Evolutionary conservation across 2,888 invertebrate species (phyloP).

Genomic region (Mythimna ferrago): DNA sequence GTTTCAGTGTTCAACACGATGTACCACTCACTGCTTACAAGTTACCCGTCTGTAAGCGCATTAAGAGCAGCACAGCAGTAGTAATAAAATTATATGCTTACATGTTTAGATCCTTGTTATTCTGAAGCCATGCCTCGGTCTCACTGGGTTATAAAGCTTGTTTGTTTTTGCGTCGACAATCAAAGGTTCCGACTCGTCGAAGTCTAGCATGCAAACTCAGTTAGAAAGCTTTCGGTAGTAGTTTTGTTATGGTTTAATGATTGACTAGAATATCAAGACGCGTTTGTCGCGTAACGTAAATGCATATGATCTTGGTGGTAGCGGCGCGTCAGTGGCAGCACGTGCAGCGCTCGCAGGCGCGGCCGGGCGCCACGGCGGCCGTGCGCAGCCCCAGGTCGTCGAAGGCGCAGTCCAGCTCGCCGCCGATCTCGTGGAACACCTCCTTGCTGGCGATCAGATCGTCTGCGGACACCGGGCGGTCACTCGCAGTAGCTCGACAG

Average conservation of each 20-base stretch:
- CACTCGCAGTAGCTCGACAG: slow-evolving; percentile 65
- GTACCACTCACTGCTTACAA: slow-evolving; percentile 41
- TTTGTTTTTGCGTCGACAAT: slow-evolving; percentile 63
- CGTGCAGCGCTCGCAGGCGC: slow-evolving; percentile 84
- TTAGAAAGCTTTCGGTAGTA: slow-evolving; percentile 67
- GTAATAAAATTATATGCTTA: slow-evolving; percentile 77
- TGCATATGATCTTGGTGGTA: slow-evolving; percentile 71
- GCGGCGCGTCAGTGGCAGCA: slow-evolving; percentile 82
- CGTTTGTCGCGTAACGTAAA: slow-evolving; percentile 72
- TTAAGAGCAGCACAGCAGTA: slow-evolving; percentile 57
- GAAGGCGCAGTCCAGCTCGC: slow-evolving; percentile 98
- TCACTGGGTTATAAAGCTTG: slow-evolving; percentile 74
- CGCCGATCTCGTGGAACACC: slow-evolving; percentile 97
- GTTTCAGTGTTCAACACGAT: slow-evolving; percentile 17
- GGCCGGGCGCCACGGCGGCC: slow-evolving; percentile 59
- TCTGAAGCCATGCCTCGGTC: slow-evolving; percentile 88
- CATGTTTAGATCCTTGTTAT: slow-evolving; percentile 84
- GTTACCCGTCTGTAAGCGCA: slow-evolving; percentile 67
- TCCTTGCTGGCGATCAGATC: slow-evolving; percentile 96
- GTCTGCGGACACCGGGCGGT: slow-evolving; percentile 91
- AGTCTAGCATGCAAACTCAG: slow-evolving; percentile 74
- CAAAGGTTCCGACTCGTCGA: slow-evolving; percentile 60
- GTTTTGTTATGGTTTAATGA: slow-evolving; percentile 63
- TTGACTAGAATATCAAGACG: slow-evolving; percentile 68
- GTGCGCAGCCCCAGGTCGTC: slow-evolving; percentile 90